Base-by-base conservation (phyloP, 2,113 vertebrate genomes). In the Calyptomena viridis region DNA sequence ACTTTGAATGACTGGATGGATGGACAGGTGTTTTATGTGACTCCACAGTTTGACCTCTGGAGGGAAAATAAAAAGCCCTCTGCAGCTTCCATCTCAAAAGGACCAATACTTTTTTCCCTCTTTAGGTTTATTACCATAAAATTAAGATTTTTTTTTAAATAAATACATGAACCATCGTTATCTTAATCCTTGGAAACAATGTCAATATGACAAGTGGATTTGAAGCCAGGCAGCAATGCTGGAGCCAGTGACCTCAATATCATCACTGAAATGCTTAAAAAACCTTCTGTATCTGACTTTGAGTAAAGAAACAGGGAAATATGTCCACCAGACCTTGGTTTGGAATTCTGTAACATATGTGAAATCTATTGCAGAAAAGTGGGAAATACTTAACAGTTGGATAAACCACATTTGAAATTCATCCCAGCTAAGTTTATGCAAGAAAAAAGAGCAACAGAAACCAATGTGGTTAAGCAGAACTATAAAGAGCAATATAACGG, bases 351-450 rank as follows among this genome's bases (percentile, higher is more conserved):
- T 86, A 98, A 96, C 97, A 98, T 97, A 98, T 98, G 97, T 97
- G 97, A 97, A 97, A 97, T 92, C 96, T 97, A 97, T 95, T 97
- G 97, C 96, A 97, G 95, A 96, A 95, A 98, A 97, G 97, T 98
- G 97, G 97, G 97, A 98, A 97, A 98, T 96, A 97, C 96, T 96
- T 97, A 97, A 97, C 98, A 97, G 97, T 97, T 97, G 97, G 97
- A 98, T 96, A 98, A 98, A 98, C 96, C 97, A 97, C 97, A 97
- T 97, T 98, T 98, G 98, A 98, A 98, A 98, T 97, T 90, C 97
- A 96, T 97, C 98, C 97, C 97, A 98, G 97, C 89, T 91, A 96
- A 98, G 97, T 88, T 97, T 97, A 97, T 97, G 97, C 97, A 97
- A 95, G 92, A 96, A 97, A 97, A 98, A 98, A 97, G 98, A 97